Conservation (phyloP, 2,113 vertebrate genomes). For the Sitta europaea region DNA sequence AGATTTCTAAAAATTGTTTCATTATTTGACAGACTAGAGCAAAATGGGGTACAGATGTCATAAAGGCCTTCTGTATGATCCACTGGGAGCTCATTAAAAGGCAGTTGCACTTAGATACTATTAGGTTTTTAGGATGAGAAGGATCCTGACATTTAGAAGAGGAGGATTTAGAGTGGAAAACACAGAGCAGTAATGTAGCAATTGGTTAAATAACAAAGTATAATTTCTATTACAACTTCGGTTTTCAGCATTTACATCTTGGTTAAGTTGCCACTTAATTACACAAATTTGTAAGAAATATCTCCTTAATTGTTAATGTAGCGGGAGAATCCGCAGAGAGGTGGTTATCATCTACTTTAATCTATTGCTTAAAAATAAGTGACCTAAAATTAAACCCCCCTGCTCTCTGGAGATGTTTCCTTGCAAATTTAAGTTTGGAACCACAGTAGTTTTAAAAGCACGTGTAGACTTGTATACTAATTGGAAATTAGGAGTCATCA, state of each 20-base stretch:
- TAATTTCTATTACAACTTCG: not conserved
- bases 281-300: not conserved
- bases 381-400: not conserved
- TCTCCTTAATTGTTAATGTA: not conserved
- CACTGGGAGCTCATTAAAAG: slow-evolving; percentile 56
- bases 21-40: not conserved
- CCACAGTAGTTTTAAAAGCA: not conserved
- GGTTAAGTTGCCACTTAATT: not conserved
- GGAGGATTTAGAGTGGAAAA: not conserved
- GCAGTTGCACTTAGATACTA: not conserved
- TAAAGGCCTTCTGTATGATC: not conserved
- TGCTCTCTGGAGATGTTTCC: not conserved
- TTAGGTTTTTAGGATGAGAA: slow-evolving; percentile 5
- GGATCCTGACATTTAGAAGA: not conserved
- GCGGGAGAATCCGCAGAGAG: not conserved
- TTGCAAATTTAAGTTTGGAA: not conserved
- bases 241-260: not conserved
- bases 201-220: not conserved
- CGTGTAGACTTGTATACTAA: not conserved
- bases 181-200: not conserved
- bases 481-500: not conserved
- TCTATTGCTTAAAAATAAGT: not conserved
- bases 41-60: not conserved
- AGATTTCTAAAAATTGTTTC: not conserved
- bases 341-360: not conserved